Evolutionary conservation across 2,888 invertebrate genomes (phyloP).

Genomic region (Scaptomyza parva): DNA sequence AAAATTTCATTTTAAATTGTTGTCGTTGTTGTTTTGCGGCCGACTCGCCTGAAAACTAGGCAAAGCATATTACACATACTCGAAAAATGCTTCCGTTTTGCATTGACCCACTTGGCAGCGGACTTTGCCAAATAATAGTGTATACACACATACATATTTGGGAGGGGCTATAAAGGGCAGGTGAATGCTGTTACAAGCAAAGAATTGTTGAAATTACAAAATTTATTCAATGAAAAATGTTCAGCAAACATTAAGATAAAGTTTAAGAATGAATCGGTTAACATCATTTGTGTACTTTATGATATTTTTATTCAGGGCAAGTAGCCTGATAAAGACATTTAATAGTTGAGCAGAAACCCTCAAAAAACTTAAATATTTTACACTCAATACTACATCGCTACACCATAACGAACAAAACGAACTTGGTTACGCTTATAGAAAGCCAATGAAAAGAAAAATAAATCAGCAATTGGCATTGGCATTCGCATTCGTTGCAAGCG

Average conservation of each 20-base stretch:
- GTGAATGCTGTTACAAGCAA: conserved; percentile 6
- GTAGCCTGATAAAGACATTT: too few relatives aligned
- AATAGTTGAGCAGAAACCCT: too few relatives aligned
- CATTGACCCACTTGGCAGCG: conserved; percentile 59
- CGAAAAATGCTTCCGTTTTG: conserved; percentile 58
- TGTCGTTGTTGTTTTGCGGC: conserved; percentile 32
- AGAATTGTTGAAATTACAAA: neutral
- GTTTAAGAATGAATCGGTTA: neutral
- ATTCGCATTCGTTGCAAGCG: neutral
- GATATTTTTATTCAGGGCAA: too few relatives aligned
- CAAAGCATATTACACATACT: conserved; percentile 47
- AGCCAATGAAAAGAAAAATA: neutral
- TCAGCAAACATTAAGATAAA: neutral
- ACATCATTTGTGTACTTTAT: neutral
- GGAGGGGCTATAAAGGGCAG: neutral
- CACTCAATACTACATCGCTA: neutral
- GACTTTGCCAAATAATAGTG: conserved; percentile 3
- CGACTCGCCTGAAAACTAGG: conserved; percentile 44
- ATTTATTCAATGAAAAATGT: conserved; percentile 15
- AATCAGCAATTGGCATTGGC: neutral
- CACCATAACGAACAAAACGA: neutral
- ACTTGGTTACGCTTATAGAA: neutral
- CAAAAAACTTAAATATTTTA: too few relatives aligned
- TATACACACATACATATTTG: neutral
- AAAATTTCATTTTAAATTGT: conserved; percentile 63